Base-by-base conservation (phyloP, 2,113 vertebrate genomes). In the Tautogolabrus adspersus region DNA sequence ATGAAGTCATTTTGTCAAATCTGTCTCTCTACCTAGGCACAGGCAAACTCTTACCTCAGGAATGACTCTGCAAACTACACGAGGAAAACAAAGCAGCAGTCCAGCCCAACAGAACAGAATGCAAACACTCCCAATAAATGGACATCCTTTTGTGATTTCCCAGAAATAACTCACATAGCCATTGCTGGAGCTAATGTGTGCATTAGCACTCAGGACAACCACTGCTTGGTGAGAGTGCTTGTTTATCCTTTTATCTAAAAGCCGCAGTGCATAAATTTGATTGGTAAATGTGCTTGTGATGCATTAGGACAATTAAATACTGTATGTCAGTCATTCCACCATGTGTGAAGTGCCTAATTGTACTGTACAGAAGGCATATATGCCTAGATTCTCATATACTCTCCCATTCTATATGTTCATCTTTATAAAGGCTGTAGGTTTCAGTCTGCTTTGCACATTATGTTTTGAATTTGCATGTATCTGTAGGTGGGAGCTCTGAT, bases 61-160 rank as follows among this genome's bases (percentile, higher is more conserved):
- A 91, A 86, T 18, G 83, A 86, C 76, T 80, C 80, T 75, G 15
- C 76, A 34, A 79, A 0, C 5, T 85, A 84, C 61, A 83, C 76
- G 12, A 87, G 12, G 69, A 93, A 82, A 42, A 9, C 68, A 2
- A 86, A 44, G 19, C 81, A 77, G 8, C 2, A 11, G 6, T 1
- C 60, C 3, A 55, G 11, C 0, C 85, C 30, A 34, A 6, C 30
- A 34, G 30, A 72, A 10, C 62, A 66, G 1, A 58, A 38, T 0
- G 64, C 2, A 0, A 86, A 90, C 21, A 34, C n/a, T 0, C n/a
- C 3, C 1, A 89, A 93, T 0, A 65, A 75, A 0, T 97, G 96
- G 96, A 61, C 6, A 8, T 56, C 38, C 15, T 98, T 98, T 93
- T 97, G 96, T 0, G 96, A 98, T 86, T 99, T 98, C 82, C 95